Evolutionary conservation across 1,140 invertebrate species (phyloP), one percentile per base, ranked within the genome.

Genomic region (Hycleus cichorii): DNA sequence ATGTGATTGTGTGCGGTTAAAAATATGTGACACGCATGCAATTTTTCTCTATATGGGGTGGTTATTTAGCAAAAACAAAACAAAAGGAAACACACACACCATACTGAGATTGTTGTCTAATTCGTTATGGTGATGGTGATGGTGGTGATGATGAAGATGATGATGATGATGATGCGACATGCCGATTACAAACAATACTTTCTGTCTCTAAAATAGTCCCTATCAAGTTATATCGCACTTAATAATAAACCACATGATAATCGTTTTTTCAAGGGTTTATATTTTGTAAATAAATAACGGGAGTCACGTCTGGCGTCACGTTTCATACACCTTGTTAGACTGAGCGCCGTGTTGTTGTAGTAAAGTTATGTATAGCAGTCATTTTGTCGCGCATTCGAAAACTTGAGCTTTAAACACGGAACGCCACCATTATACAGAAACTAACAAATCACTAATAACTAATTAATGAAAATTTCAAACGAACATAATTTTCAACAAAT

Each of bases 311-410:
- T 26, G 26, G 51, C 51, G 51, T 53, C 46, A 53, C 51, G 51
- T 53, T 53, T 53, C 51, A 53, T 53, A 53, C 51, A 53, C 51
- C 51, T 53, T 53, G 51, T 53, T 45, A 53, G 51, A 53, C 51
- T 53, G 51, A 53, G 51, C 51, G 44, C 51, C 46, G 51, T 53
- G 51, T 53, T 46, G 51, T 32, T 32, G 32, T 32, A 32, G 32
- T 32, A 32, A 53, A 53, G 51, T 53, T 53, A 53, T 53, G 51
- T 53, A 53, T 53, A 53, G 46, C 51, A 53, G 51, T 53, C 51
- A 53, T 53, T 53, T 53, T 53, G 51, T 53, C 51, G 51, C 51
- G 51, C 51, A 53, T 45, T 53, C 51, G 51, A 53, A 53, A 53
- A 53, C 43, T 53, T 53, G 51, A 53, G 46, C 51, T 53, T 53